Base-by-base conservation (phyloP, 1,140 invertebrate genomes). In the Lordiphosa collinella region DNA sequence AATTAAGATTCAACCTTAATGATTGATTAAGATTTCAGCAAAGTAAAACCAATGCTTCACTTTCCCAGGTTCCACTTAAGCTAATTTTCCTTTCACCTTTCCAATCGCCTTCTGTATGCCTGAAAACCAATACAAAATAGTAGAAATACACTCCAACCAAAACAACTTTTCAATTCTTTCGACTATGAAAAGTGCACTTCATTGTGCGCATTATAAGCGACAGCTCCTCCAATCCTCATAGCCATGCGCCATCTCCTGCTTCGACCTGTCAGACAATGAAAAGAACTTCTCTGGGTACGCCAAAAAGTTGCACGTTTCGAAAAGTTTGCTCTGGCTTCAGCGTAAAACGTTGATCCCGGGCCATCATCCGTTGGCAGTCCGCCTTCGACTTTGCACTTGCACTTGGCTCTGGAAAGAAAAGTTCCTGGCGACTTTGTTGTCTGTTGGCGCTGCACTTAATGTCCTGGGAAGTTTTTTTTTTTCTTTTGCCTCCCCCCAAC, bases 141-240 rank as follows among this genome's bases (percentile, higher is more conserved):
- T 25, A 25, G 22, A 25, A 25, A 25, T 25, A 25, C 7, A 25
- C 22, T 25, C 22, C 22, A 25, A 25, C 22, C 22, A 25, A 68
- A 75, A 82, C 78, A 82, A 84, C 62, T 84, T 84, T 75, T 72
- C 73, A 87, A 86, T 86, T 85, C 65, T 49, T 50, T 62, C 68
- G 63, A 75, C 55, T 72, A 69, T 72, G 85, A 84, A 75, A 78
- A 86, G 73, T 87, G 73, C 84, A 86, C 76, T 86, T 86, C 84
- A 86, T 86, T 86, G 65, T 75, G 69, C 62, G 78, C 70, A 87
- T 87, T 87, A 87, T 73, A 61, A 63, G 67, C 68, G 78, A 84
- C 78, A 78, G 78, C 65, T 60, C 16, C 51, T n/a, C 57, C 62
- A 13, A 35, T 51, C 48, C 34, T 22, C 8, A 35, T 18, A 8